phyloP scores from a whole-genome alignment of 1,140 invertebrate genomes.

The Ceratina australensis region DNA sequence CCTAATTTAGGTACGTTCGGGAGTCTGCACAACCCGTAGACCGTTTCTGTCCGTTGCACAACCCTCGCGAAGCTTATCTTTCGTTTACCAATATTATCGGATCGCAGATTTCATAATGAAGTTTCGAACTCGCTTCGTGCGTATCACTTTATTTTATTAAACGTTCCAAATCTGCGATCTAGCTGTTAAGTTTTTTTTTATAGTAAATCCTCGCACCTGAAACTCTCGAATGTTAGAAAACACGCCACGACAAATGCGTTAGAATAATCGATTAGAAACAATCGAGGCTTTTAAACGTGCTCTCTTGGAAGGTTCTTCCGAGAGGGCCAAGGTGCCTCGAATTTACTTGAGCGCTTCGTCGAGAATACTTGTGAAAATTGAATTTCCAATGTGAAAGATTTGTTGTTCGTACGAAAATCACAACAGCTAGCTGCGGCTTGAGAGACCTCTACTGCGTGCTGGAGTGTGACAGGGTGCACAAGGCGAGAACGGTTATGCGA shows the following conservation, averaged over 20 bases:
- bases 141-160: no score
- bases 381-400: not conserved
- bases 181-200: not conserved
- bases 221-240: constrained; percentile 28
- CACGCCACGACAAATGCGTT: not conserved
- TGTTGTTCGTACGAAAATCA: not conserved
- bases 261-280: not conserved
- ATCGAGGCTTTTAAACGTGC: not conserved
- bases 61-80: no score
- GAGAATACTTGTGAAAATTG: no score
- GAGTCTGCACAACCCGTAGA: constrained; percentile 15
- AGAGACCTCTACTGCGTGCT: constrained; percentile 97
- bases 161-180: not conserved
- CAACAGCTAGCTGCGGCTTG: constrained; percentile 81
- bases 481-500: constrained; percentile 97
- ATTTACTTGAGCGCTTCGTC: not conserved
- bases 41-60: constrained; percentile 20
- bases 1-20: constrained; percentile 73
- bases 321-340: not conserved
- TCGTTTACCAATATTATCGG: no score
- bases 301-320: no score
- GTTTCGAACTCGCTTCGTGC: no score
- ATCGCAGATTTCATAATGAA: no score
- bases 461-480: constrained; percentile 97
- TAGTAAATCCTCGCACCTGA: not conserved